These are phyloP conservation scores for Macquaria australasica DNA, from an alignment of 2,113 vertebrate species.

Conservation along the genomic window DNA sequence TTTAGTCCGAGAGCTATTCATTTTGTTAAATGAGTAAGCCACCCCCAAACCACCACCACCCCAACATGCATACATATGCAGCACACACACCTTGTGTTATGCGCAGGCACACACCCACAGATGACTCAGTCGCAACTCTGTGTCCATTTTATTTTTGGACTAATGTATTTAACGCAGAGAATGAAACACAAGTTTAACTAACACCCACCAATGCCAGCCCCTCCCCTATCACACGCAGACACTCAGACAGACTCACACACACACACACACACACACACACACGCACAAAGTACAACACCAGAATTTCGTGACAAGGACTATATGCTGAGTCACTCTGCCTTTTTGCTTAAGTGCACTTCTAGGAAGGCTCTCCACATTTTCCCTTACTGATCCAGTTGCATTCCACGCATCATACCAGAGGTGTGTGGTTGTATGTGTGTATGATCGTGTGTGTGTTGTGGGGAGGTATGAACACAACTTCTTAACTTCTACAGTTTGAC, in stretches of 20 bases:
- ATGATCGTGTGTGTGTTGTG: too few species aligned
- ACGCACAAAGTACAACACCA: not conserved
- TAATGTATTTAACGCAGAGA: conserved; percentile 27
- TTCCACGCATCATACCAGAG: conserved; percentile 21
- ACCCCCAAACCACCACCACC: conserved; percentile 54
- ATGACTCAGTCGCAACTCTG: conserved; percentile 54
- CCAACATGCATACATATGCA: conserved; percentile 51
- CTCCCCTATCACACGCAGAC: conserved; percentile 1
- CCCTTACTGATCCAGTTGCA: conserved; percentile 45
- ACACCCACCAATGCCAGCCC: not conserved
- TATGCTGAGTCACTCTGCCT: conserved; percentile 73
- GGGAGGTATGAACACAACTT: not conserved
- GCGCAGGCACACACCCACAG: conserved; percentile 29
- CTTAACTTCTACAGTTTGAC: not conserved
- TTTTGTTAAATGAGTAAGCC: conserved; percentile 84
- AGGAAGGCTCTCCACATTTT: conserved; percentile 36
- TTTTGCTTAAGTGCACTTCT: conserved; percentile 66
- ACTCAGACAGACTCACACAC: not conserved
- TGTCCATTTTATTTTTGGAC: conserved; percentile 52
- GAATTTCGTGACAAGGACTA: conserved; percentile 30
- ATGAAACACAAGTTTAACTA: conserved; percentile 40
- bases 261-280: not conserved
- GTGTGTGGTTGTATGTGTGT: not conserved
- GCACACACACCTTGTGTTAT: conserved; percentile 29
- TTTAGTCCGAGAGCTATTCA: conserved; percentile 87